Evolutionary conservation across 2,797 vertebrate species (phyloP), one percentile per base, ranked within the genome.

Genomic region (Zalophus californianus): DNA sequence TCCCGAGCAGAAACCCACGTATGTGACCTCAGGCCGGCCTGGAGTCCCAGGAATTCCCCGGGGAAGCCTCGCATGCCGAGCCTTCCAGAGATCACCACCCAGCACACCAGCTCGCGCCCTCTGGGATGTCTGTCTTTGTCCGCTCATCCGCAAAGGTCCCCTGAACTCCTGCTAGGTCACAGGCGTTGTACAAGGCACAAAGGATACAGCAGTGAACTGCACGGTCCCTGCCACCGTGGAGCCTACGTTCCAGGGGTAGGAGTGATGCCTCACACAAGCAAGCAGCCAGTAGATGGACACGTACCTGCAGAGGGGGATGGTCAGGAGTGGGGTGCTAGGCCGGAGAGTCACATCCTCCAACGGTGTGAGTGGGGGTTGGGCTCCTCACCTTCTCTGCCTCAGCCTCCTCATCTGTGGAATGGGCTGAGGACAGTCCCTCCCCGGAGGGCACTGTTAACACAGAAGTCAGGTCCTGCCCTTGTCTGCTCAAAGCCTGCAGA

Each of bases 291-390:
- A 38, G 38, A 25, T 2, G 15, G 38, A 41, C 41, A 7, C 8
- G 27, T 3, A 32, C n/a, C 18, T 15, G 9, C 38, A 15, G 15
- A 25, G 35, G 0, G 73, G 41, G 54, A 6, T 1, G 3, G 29
- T 29, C 3, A 0, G 2, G 13, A 32, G n/a, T 18, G 5, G 58
- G n/a, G 15, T 1, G 0, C 82, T 1, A 2, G 10, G 77, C 6
- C 2, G 23, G 54, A 6, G 27, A 38, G 35, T 23, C 18, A 27
- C 5, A 3, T 21, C 25, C 27, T 12, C 3, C 0, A 2, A 2
- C 4, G 9, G 35, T 25, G 35, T 21, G 23, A 44, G 8, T 0
- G 2, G 9, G 52, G 32, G 5, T 32, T 4, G 7, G 9, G 78
- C 16, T 29, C 21, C 7, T 44, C 10, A 10, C 25, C 13, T 27